These are phyloP conservation scores for Nibea coibor DNA, from an alignment of 2,113 vertebrate species.

Conservation along the genomic window DNA sequence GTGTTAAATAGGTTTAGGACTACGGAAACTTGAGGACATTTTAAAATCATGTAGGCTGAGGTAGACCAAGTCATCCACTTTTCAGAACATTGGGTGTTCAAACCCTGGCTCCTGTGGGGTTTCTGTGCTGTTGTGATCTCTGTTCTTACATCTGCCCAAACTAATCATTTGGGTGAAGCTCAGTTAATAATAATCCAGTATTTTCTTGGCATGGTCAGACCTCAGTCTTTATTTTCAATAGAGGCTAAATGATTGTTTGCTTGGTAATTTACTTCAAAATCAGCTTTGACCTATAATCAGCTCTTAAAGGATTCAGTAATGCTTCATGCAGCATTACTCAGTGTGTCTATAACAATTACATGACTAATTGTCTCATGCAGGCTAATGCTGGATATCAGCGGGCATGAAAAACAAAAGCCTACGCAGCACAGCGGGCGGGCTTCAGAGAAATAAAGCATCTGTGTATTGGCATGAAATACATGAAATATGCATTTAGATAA, in stretches of 20 bases:
- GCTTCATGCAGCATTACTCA: not conserved
- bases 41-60: no score
- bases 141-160: not conserved
- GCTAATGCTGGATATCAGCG: not conserved
- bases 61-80: no score
- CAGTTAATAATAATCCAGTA: not conserved
- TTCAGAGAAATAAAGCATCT: not conserved
- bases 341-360: not conserved
- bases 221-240: not conserved
- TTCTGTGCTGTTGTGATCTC: not conserved
- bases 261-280: not conserved
- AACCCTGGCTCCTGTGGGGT: no score
- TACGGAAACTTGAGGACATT: no score
- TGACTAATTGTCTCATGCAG: not conserved
- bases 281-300: not conserved
- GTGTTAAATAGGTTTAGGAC: no score
- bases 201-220: not conserved
- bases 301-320: no score
- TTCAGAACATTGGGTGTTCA: no score
- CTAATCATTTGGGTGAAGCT: not conserved
- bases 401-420: not conserved
- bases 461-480: not conserved
- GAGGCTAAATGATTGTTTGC: not conserved
- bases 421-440: not conserved
- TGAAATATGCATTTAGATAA: constrained; percentile 9